Base-by-base conservation (phyloP, 2,888 invertebrate species). In the Micoletzkya japonica region DNA sequence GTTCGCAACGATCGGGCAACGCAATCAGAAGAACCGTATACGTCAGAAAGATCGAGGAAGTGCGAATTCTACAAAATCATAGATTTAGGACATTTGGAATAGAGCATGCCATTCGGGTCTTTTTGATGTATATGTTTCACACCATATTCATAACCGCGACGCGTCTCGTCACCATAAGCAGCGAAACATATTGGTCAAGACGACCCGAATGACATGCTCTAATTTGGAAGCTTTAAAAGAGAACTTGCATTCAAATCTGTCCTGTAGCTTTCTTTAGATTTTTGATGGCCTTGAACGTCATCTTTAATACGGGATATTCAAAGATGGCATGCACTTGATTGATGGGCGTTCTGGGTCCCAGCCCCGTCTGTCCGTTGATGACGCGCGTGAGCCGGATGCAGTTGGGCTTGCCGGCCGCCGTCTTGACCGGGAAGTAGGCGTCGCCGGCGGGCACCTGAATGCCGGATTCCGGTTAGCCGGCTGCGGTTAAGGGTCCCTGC, bases 21-120 rank as follows among this genome's bases (percentile, higher is more conserved):
- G 85, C 95, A 95, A 1, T 90, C 89, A 81, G 93, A 92, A 83
- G 94, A 93, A 0, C 95, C 95, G 83, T 95, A 95, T n/a, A 95
- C 88, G 73, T 92, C 91, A 0, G 94, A 94, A 39, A 77, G 71
- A 56, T 81, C 80, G 70, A 95, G 88, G 87, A 91, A 95, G 0
- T 93, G 93, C 0, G 94, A 93, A 86, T 95, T 93, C 86, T 94
- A 94, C 1, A 54, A 14, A n/a, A 61, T 17, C 44, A 20, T 20
- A n/a, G n/a, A n/a, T n/a, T n/a, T n/a, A n/a, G n/a, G n/a, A n/a
- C n/a, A n/a, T n/a, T n/a, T n/a, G n/a, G n/a, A n/a, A n/a, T n/a
- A n/a, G n/a, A n/a, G n/a, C n/a, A n/a, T n/a, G n/a, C n/a, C n/a
- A n/a, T n/a, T n/a, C n/a, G n/a, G n/a, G n/a, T n/a, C n/a, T n/a